A percentile compares a stretch with the other conserved stretches of the same genome.
These are phyloP conservation scores for Styela clava DNA, from an alignment of 23 tunicate genomes.

Conservation along the genomic window DNA sequence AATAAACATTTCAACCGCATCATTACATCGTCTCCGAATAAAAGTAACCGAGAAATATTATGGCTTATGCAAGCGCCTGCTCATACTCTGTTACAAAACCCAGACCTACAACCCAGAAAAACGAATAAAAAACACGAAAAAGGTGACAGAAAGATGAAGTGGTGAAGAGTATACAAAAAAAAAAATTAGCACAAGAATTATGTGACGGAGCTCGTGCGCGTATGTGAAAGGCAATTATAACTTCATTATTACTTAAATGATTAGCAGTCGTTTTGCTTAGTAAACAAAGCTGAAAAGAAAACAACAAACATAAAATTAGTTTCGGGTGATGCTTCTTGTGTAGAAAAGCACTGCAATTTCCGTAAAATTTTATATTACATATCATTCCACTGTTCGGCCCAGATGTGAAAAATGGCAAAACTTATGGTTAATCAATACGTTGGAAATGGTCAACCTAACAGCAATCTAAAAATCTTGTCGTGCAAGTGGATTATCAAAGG, in stretches of 20 bases:
- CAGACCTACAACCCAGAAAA: too few relatives aligned
- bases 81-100: not conserved
- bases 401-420: too few relatives aligned
- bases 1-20: not conserved
- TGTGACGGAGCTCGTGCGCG: too few relatives aligned
- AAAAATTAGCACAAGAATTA: too few relatives aligned
- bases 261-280: not conserved
- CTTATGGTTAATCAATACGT: constrained; percentile 18
- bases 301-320: too few relatives aligned
- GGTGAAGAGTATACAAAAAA: too few relatives aligned
- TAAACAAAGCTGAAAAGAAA: not conserved
- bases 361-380: not conserved
- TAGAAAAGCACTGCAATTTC: not conserved
- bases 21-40: not conserved
- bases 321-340: not conserved
- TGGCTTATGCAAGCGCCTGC: too few relatives aligned
- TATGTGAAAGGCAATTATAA: not conserved
- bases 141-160: too few relatives aligned
- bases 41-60: not conserved
- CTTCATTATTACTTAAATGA: too few relatives aligned
- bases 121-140: too few relatives aligned
- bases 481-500: constrained; percentile 51
- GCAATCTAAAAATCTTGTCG: constrained; percentile 15
- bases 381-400: too few relatives aligned
- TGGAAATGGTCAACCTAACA: not conserved